Conservation (phyloP, 1,140 invertebrate species). For the Heliconius hermathena region DNA sequence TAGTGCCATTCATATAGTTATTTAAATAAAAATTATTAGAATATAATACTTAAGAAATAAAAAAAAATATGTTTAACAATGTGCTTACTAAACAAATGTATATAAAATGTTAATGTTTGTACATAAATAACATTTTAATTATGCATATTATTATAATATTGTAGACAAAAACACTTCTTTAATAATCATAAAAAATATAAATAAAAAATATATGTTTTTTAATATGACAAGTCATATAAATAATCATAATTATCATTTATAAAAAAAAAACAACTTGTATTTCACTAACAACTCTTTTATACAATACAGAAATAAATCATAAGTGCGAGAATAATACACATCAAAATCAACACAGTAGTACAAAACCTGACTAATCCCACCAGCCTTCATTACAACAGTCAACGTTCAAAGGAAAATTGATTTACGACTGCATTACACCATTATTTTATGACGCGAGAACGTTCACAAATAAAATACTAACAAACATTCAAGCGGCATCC, state of each 20-base stretch:
- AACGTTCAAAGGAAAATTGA: slow-evolving; percentile 75
- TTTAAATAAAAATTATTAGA: background rate
- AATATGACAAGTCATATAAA: slow-evolving; percentile 33
- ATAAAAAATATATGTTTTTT: background rate
- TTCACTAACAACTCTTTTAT: slow-evolving; percentile 30
- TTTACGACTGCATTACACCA: slow-evolving; percentile 78
- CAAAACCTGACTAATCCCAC: slow-evolving; percentile 67
- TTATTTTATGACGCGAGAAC: slow-evolving; percentile 80
- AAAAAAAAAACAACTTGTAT: background rate
- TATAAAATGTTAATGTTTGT: background rate
- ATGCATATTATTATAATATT: background rate
- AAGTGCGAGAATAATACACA: slow-evolving; percentile 17
- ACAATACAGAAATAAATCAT: slow-evolving; percentile 45
- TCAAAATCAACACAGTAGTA: slow-evolving; percentile 43
- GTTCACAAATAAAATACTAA: slow-evolving; percentile 80
- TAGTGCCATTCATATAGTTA: background rate
- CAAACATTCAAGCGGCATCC: slow-evolving; percentile 78
- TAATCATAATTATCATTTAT: background rate
- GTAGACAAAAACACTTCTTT: slow-evolving; percentile 2
- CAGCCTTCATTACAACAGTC: slow-evolving; percentile 72
- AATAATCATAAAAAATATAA: background rate
- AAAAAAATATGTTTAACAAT: background rate
- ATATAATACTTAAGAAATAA: background rate
- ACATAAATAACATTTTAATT: slow-evolving; percentile 3
- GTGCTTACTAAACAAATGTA: background rate